Evolutionary conservation across 2,888 invertebrate genomes (phyloP).

Genomic region (Chironomus riparius): DNA sequence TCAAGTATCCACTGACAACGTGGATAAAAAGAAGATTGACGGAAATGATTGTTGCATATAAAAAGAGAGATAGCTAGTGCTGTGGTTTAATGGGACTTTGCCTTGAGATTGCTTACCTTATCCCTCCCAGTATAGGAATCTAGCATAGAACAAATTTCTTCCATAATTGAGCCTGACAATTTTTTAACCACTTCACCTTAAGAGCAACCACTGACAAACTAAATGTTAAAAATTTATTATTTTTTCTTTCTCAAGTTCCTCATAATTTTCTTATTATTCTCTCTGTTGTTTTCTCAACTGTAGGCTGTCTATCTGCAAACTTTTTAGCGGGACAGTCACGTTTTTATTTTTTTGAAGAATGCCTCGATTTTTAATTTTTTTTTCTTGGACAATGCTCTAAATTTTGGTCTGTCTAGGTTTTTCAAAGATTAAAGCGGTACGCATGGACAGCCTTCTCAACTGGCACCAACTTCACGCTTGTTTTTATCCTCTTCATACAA

Average conservation of each 20-base stretch:
- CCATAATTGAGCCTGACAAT: slow-evolving; percentile 28
- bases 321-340: too few species aligned
- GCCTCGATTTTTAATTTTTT: too few species aligned
- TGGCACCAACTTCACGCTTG: neutral
- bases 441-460: too few species aligned
- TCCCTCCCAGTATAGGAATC: slow-evolving; percentile 79
- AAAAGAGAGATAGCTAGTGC: neutral
- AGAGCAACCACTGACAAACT: neutral
- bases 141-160: slow-evolving; percentile 60
- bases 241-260: neutral
- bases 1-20: neutral
- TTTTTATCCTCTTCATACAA: neutral
- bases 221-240: neutral
- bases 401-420: too few species aligned
- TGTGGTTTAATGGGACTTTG: neutral
- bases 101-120: slow-evolving; percentile 50
- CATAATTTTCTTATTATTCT: neutral
- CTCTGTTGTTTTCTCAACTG: neutral
- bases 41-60: neutral
- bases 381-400: too few species aligned
- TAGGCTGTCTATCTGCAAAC: too few species aligned
- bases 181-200: neutral
- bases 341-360: too few species aligned
- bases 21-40: neutral
- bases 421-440: too few species aligned